Conservation (phyloP, 2,888 invertebrate genomes). For the Torymus aiolomorphi region DNA sequence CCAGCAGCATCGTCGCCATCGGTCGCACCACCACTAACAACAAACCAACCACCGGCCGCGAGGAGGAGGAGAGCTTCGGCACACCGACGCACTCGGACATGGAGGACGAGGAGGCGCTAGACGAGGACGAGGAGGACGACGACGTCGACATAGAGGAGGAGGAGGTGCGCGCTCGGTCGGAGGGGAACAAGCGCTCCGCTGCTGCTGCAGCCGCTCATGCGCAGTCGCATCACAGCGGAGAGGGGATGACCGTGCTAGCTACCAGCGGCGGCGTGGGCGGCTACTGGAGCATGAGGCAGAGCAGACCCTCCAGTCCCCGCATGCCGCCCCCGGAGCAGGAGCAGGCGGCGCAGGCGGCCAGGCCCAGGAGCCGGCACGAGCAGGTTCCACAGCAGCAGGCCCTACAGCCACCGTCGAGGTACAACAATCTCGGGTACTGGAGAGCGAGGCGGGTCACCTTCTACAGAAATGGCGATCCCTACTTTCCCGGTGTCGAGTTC, state of each 20-base stretch:
- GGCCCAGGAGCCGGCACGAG: conserved; percentile 79
- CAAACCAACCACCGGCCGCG: conserved; percentile 62
- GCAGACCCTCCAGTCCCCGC: conserved; percentile 77
- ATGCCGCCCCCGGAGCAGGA: conserved; percentile 78
- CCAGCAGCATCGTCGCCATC: too few species aligned
- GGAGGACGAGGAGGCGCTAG: conserved; percentile 57
- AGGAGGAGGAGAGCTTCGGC: conserved; percentile 35
- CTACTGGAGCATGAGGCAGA: conserved; percentile 76
- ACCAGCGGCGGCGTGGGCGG: conserved; percentile 75
- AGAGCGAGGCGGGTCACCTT: conserved; percentile 91
- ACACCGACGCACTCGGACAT: conserved; percentile 50
- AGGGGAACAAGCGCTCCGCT: conserved; percentile 53
- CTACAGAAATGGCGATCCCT: conserved; percentile 95
- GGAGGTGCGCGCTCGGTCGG: conserved; percentile 65
- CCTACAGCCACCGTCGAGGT: conserved; percentile 75
- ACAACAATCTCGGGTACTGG: conserved; percentile 91
- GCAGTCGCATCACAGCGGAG: conserved; percentile 57
- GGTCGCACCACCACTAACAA: too few species aligned
- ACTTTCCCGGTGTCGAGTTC: conserved; percentile 92
- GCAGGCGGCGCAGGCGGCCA: conserved; percentile 76
- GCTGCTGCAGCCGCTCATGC: too few species aligned
- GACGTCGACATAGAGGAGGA: conserved; percentile 62
- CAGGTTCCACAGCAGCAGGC: conserved; percentile 73
- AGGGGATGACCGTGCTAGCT: conserved; percentile 59
- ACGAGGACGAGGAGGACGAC: conserved; percentile 57